Evolutionary conservation across 2,888 invertebrate genomes (phyloP).

Genomic region (Luperina testacea): DNA sequence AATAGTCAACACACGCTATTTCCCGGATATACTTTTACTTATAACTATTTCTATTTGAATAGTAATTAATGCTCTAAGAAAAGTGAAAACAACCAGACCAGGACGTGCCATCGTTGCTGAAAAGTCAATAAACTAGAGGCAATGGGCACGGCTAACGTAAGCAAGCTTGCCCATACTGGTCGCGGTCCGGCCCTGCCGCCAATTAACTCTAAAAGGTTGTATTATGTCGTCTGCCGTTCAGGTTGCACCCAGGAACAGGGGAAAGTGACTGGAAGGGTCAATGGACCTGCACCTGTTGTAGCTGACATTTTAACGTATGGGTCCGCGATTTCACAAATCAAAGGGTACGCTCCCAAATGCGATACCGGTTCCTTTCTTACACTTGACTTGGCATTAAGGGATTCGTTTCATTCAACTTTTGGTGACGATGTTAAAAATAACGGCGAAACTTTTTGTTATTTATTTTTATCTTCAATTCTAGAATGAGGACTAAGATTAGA

Average conservation of each 20-base stretch:
- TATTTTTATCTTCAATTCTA: background rate
- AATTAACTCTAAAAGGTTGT: conserved; percentile 77
- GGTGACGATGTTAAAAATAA: background rate
- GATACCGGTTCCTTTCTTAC: conserved; percentile 46
- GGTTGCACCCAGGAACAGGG: conserved; percentile 72
- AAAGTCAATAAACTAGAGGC: conserved; percentile 55
- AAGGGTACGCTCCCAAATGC: conserved; percentile 42
- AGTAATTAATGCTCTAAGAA: conserved; percentile 45
- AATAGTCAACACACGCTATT: conserved; percentile 7
- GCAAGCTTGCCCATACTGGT: conserved; percentile 46
- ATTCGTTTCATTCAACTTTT: conserved; percentile 37
- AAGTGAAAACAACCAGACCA: conserved; percentile 61
- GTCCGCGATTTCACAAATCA: conserved; percentile 60
- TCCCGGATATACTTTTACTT: conserved; percentile 29
- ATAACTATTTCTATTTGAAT: conserved; percentile 44
- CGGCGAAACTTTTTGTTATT: background rate
- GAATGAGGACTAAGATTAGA: conserved; percentile 2
- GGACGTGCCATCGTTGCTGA: conserved; percentile 46
- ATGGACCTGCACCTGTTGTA: conserved; percentile 58
- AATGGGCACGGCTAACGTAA: conserved; percentile 50
- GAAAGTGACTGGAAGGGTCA: conserved; percentile 75
- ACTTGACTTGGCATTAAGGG: conserved; percentile 14
- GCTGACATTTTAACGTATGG: conserved; percentile 62
- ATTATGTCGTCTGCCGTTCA: conserved; percentile 70
- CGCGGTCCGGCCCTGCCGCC: conserved; percentile 43